Evolutionary conservation across 2,797 vertebrate species (phyloP).

Genomic region (Podarcis lilfordi): DNA sequence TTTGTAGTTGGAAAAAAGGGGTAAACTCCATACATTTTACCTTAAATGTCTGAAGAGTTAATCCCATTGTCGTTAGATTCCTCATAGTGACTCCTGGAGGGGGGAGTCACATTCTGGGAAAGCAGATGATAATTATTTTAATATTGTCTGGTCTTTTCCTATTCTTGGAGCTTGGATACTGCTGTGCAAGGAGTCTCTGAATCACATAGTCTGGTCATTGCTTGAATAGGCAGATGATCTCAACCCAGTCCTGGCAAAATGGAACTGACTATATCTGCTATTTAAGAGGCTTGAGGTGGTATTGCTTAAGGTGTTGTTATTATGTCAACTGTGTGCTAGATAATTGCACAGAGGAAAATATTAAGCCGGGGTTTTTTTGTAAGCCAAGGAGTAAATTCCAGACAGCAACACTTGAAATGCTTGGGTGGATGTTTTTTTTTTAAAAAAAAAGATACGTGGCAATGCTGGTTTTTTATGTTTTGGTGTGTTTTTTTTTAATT

Average conservation of each 20-base stretch:
- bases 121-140: not conserved
- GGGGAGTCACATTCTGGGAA: not conserved
- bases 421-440: constrained; percentile 40
- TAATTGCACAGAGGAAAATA: not conserved
- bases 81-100: not conserved
- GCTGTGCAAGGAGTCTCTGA: not conserved
- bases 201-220: not conserved
- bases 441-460: not conserved
- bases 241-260: not conserved
- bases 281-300: not conserved
- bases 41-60: not conserved
- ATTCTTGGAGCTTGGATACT: not conserved
- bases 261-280: not conserved
- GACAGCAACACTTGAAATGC: not conserved
- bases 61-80: not conserved
- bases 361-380: not conserved
- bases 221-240: not conserved
- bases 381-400: not conserved
- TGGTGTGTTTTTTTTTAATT: too few species aligned
- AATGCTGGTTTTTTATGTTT: constrained; percentile 3
- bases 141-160: not conserved
- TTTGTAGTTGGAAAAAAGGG: not conserved
- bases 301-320: not conserved
- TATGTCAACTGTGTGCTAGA: not conserved
- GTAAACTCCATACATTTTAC: not conserved